Conservation (phyloP, 2,113 vertebrate genomes). For the Microtus montanus region DNA sequence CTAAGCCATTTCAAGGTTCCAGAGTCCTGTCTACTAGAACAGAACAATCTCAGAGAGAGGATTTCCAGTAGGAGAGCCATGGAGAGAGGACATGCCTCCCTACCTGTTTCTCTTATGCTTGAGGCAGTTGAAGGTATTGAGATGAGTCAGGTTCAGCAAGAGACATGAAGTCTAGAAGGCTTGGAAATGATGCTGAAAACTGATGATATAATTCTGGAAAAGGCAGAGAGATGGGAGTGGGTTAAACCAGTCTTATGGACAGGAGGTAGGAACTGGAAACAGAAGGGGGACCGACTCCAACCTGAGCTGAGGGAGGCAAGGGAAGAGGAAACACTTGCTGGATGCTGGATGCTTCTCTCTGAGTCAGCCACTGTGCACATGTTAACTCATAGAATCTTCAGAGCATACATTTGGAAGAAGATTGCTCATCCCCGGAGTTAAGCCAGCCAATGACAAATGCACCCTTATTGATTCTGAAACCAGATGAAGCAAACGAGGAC, state of each 20-base stretch:
- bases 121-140: neutral
- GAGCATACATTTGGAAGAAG: neutral
- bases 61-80: neutral
- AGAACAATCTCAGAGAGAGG: neutral
- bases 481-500: neutral
- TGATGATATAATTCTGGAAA: neutral
- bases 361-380: accelerated
- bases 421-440: neutral
- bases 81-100: neutral
- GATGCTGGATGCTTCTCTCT: neutral
- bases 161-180: neutral
- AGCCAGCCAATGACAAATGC: neutral
- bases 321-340: neutral
- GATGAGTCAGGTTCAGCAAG: neutral
- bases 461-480: neutral
- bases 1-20: neutral
- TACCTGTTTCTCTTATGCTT: neutral
- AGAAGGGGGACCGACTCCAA: too few species aligned
- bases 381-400: neutral
- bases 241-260: neutral
- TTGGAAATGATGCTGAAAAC: neutral
- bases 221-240: neutral
- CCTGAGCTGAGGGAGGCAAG: neutral
- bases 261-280: neutral
- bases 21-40: neutral